These are phyloP conservation scores for Callosobruchus maculatus DNA, from an alignment of 2,888 invertebrate species.

Conservation along the genomic window DNA sequence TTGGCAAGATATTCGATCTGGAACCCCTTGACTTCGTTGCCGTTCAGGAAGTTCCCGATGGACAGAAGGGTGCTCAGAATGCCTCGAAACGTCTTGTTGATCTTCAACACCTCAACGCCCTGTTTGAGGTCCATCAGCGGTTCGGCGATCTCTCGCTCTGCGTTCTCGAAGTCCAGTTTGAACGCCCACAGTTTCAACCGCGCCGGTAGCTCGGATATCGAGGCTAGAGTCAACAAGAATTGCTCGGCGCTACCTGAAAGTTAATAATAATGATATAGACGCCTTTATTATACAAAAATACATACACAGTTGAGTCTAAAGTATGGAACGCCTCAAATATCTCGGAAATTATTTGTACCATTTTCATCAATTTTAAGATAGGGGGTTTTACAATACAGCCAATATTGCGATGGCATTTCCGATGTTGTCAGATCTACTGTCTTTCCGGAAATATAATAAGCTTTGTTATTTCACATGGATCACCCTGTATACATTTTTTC, in stretches of 20 bases:
- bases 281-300: too few species aligned
- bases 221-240: conserved; percentile 93
- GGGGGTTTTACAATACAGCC: too few species aligned
- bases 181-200: conserved; percentile 96
- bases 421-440: too few species aligned
- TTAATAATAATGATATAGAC: background rate
- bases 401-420: too few species aligned
- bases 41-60: conserved; percentile 95
- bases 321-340: too few species aligned
- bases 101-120: conserved; percentile 87
- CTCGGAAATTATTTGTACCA: too few species aligned
- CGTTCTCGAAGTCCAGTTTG: conserved; percentile 95
- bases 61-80: conserved; percentile 91
- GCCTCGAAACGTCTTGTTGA: conserved; percentile 91
- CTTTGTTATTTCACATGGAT: too few species aligned
- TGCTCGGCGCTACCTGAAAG: conserved; percentile 88
- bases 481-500: too few species aligned
- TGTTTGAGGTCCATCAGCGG: conserved; percentile 98
- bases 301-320: too few species aligned
- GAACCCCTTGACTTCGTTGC: conserved; percentile 90
- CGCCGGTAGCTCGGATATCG: conserved; percentile 91
- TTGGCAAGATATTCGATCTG: conserved; percentile 96
- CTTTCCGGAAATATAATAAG: too few species aligned
- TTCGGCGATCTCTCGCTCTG: conserved; percentile 97
- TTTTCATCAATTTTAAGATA: too few species aligned